Evolutionary conservation across 2,888 invertebrate genomes (phyloP).

Genomic region (Lydus trimaculatus): DNA sequence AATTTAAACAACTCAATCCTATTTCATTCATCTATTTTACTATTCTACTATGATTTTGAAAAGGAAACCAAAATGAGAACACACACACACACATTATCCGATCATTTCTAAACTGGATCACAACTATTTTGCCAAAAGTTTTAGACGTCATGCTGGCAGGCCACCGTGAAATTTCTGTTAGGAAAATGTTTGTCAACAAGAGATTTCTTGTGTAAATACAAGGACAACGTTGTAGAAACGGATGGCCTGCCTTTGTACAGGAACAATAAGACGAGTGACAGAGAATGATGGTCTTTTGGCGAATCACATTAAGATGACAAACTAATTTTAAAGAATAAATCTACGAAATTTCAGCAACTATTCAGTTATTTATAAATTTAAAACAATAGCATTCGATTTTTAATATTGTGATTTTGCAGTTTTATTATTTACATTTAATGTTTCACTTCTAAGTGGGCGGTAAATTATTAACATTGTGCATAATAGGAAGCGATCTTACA

Average conservation of each 20-base stretch:
- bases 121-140: not conserved
- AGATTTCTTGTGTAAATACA: slow-evolving; percentile 59
- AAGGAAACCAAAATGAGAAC: not conserved
- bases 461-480: slow-evolving; percentile 13
- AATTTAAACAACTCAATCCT: not conserved
- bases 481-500: not conserved
- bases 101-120: slow-evolving; percentile 1
- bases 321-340: slow-evolving; percentile 51
- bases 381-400: not conserved
- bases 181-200: slow-evolving; percentile 61
- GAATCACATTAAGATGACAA: slow-evolving; percentile 54
- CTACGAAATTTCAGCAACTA: slow-evolving; percentile 24
- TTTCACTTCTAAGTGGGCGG: slow-evolving; percentile 25
- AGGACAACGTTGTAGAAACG: slow-evolving; percentile 51
- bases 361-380: not conserved
- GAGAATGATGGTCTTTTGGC: slow-evolving; percentile 55
- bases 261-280: slow-evolving; percentile 56
- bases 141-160: slow-evolving; percentile 50
- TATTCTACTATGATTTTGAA: not conserved
- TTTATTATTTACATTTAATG: slow-evolving; percentile 20
- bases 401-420: slow-evolving; percentile 19
- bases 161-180: slow-evolving; percentile 60
- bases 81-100: not conserved
- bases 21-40: not conserved
- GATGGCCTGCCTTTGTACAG: slow-evolving; percentile 41